These are phyloP conservation scores for Drosophila nigrodunni DNA, from an alignment of 1,140 invertebrate species.

Conservation along the genomic window DNA sequence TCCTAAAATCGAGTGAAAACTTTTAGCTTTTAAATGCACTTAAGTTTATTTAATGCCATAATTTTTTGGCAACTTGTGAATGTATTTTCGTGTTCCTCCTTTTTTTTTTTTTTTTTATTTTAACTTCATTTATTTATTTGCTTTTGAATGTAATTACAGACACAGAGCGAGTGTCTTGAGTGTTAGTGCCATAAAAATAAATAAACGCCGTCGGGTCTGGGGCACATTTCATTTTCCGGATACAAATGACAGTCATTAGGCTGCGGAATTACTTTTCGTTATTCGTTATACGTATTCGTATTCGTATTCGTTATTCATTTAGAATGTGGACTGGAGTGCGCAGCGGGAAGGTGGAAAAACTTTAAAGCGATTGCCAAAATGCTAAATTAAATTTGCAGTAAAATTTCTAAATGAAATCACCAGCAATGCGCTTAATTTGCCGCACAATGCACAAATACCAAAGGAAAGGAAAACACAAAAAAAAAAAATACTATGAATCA, in stretches of 20 bases:
- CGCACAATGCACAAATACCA: conserved; percentile 66
- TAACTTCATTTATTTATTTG: neutral
- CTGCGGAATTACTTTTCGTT: conserved; percentile 69
- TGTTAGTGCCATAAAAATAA: conserved; percentile 67
- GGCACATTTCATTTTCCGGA: conserved; percentile 67
- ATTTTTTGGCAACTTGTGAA: conserved; percentile 58
- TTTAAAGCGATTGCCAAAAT: conserved; percentile 68
- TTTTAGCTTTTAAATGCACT: conserved; percentile 37
- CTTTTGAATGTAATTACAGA: conserved; percentile 60
- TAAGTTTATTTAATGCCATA: conserved; percentile 68
- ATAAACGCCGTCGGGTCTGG: conserved; percentile 61
- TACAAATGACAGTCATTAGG: conserved; percentile 77
- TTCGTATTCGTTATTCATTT: conserved; percentile 5
- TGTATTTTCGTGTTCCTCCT: conserved; percentile 15
- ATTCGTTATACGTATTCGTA: neutral
- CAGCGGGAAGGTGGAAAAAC: conserved; percentile 15
- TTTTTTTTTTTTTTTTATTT: too few species aligned
- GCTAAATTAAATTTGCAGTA: conserved; percentile 61
- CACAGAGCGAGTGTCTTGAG: conserved; percentile 22
- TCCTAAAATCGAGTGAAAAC: conserved; percentile 3
- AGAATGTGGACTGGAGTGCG: neutral
- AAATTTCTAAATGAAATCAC: conserved; percentile 66
- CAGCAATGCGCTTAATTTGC: conserved; percentile 78
- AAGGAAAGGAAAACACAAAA: conserved; percentile 16
- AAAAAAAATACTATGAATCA: conserved; percentile 2